Base-by-base conservation (phyloP, 2,113 vertebrate genomes). In the Elanoides forficatus region DNA sequence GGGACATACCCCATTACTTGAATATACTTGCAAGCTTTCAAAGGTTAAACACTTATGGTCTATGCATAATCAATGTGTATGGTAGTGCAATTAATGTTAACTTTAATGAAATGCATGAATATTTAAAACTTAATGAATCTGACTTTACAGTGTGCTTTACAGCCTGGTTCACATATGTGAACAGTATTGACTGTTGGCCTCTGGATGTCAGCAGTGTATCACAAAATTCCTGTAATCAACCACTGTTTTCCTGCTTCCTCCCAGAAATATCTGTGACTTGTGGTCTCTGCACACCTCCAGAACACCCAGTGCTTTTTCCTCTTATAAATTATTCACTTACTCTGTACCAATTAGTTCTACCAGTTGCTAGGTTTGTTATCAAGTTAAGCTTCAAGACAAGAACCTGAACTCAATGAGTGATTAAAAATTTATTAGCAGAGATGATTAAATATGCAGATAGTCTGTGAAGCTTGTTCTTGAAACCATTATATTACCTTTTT, bases 391-490 rank as follows among this genome's bases (percentile, higher is more conserved):
- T 98, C 97, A 98, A 98, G 97, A 98, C 96, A 98, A 98, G 98
- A 98, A 98, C 98, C 97, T 98, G 98, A 97, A 98, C 98, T 98
- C 97, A 96, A 97, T 96, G 96, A 97, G 95, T 97, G 97, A 98
- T 98, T 98, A 98, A 98, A 98, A 98, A 98, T 98, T 98, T 98
- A 98, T 98, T 97, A 97, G 97, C 82, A 84, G 94, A 97, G 94
- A 97, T 98, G 96, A 98, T 98, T 98, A 98, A 98, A 98, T 98
- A 98, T 98, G 98, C 98, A 98, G 98, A 98, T 98, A 98, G 97
- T 98, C 97, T 98, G 96, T 98, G 98, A 98, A 98, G 97, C 97
- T 98, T 98, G 97, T 98, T 98, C 97, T 98, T 98, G 97, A 98
- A 98, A 98, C 96, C 97, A 98, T 98, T 98, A 98, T 98, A 97